Evolutionary conservation across 2,888 invertebrate species (phyloP), one percentile per base, ranked within the genome.

Genomic region (Calliphora vomitoria): DNA sequence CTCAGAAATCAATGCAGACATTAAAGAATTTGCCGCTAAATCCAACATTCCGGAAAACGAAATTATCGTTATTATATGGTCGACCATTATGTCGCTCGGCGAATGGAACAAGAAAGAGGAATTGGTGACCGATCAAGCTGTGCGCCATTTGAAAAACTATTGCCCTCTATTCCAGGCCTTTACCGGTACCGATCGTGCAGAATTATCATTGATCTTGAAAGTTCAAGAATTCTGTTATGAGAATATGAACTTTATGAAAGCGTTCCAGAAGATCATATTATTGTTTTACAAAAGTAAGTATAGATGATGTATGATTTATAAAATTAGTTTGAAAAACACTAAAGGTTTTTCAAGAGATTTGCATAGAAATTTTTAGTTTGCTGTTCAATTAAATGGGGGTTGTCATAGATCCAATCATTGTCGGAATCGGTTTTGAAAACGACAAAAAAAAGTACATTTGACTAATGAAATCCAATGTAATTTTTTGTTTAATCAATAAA

Each of bases 51-150:
- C 97, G 79, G 99, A 99, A 94, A 97, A 98, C 93, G 99, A 99
- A 94, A 96, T 97, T 90, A 96, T 97, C 91, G 96, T 96, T 91
- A 95, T 98, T 94, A 97, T 98, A 94, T 99, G 99, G 99, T 96
- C 96, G 90, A 98, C 98, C 89, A 96, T 99, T 91, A 99, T 99
- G 99, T 96, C 97, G 78, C 96, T 97, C 91, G 97, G 98, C 86
- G 99, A 99, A 94, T 99, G 99, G 99, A 99, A 98, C 94, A 99
- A 99, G 94, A 99, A 99, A 93, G 99, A 99, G 94, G 99, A 99
- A 94, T 94, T 99, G 91, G 96, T 99, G 89, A 98, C 98, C 72
- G 99, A 99, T 92, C 99, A 99, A 94, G 98, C 99, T 75, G 96
- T 98, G 75, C 97, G 97, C 94, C 98, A 98, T 94, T 95, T 97